A percentile compares a stretch with the other conserved stretches of the same genome.
Evolutionary conservation across 2,113 vertebrate genomes (phyloP).

Genomic region (Rafetus swinhoei): DNA sequence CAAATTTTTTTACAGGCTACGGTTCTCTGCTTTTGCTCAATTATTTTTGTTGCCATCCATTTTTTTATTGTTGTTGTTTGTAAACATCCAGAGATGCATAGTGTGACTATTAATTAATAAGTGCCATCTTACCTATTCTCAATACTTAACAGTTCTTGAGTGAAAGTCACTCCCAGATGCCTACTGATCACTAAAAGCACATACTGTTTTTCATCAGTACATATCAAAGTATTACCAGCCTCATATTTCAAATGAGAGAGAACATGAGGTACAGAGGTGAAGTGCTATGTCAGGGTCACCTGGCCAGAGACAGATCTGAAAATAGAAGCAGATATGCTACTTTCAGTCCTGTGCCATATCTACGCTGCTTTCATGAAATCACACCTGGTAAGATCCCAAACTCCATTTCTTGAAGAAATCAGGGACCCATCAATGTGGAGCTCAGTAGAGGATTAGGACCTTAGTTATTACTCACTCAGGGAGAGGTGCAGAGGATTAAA

Average conservation of each 20-base stretch:
- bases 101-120: not conserved
- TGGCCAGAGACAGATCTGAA: not conserved
- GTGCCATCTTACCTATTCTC: too few species aligned
- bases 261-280: not conserved
- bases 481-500: not conserved
- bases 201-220: not conserved
- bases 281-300: not conserved
- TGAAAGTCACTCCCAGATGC: not conserved
- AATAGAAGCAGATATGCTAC: not conserved
- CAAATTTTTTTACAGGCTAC: not conserved
- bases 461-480: not conserved
- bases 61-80: not conserved
- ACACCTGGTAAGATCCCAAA: not conserved
- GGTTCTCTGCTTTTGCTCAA: not conserved
- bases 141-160: not conserved
- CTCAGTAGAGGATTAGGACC: not conserved
- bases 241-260: not conserved
- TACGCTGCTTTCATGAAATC: not conserved
- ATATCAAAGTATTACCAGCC: not conserved
- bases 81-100: not conserved
- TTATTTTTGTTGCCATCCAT: not conserved
- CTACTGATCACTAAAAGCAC: not conserved
- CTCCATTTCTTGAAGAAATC: not conserved
- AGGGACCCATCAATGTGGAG: not conserved
- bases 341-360: not conserved